Evolutionary conservation across 2,113 vertebrate genomes (phyloP), one percentile per base, ranked within the genome.

Genomic region (Phoenicopterus ruber): DNA sequence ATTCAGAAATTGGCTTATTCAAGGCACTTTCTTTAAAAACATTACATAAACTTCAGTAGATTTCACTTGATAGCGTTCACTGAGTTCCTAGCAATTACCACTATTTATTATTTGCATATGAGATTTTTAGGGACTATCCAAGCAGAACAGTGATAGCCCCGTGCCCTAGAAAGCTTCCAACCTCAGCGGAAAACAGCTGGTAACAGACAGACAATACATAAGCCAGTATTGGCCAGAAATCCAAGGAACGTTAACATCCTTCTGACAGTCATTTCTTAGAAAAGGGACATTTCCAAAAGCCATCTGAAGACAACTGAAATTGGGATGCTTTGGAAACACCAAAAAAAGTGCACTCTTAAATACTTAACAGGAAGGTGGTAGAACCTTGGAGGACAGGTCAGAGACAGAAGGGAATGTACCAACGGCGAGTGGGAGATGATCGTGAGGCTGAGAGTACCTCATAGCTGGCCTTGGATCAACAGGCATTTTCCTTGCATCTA

Each of bases 101-200:
- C 36, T 65, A 50, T 72, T 90, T 86, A 86, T 79, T 95, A 89
- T 94, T 95, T 96, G 86, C 93, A 88, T 91, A 73, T 25, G 57
- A 87, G 47, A 93, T 93, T 91, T 93, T 94, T 74, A 89, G 88
- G 88, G 90, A 93, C 88, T 95, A 84, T 79, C 81, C 96, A 89
- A 90, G 70, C 61, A 94, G 47, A 96, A 76, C 28, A 65, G 49
- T 44, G 79, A 38, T 25, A 82, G 93, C 34, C 15, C 10, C 57
- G 11, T 89, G 65, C 69, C 83, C 77, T 91, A 93, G 77, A 94
- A 94, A 89, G 88, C 77, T 79, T 89, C 82, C 34, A 57, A 11
- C 16, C 34, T 57, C 49, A 85, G 44, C 3, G 0, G 17, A 57
- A 79, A 31, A 34, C 11, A 38, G 47, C 28, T 58, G 20, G 10